Evolutionary conservation across 2,797 vertebrate species (phyloP), one percentile per base, ranked within the genome.

Genomic region (Rhabdomys pumilio): DNA sequence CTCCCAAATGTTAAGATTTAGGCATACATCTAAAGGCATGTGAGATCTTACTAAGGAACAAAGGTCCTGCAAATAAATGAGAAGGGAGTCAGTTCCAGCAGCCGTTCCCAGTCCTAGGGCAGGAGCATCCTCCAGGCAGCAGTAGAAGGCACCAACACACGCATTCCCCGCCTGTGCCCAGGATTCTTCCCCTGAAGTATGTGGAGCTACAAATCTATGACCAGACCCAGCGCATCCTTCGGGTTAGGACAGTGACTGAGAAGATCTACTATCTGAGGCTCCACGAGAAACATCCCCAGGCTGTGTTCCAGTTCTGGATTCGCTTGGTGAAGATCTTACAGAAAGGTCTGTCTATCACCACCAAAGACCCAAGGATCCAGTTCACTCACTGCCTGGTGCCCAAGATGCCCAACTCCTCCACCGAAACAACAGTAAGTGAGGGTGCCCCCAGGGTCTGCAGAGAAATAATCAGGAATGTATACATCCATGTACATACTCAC

Each of bases 221-320:
- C 50, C 53, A 24, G 11, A 34, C 61, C 55, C 97, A 90, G 4
- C 97, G 96, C 38, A 96, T 98, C 55, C 95, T 98, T 89, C 96
- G 97, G 17, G 47, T 98, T 2, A 96, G 97, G 84, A 98, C 98
- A 10, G 96, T 98, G 69, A 98, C 97, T 0, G 95, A 97, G 67
- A 98, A 98, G 84, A 96, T 97, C 55, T 98, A 97, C 69, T 98
- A 98, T 81, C 95, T 98, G 95, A 98, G 81, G 96, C 97, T 98
- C 94, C 98, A 98, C 11, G 75, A 97, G 17, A 96, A 96, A n/a
- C 96, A 98, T 59, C 97, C 98, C 1, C 55, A 95, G 7, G 85
- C 92, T 0, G 98, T 98, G 55, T 98, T 98, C 63, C 94, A 89
- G 0, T 97, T 98, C 82, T 98, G 98, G 98, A 91, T 90, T 90